These are phyloP conservation scores for Eucidaris tribuloides DNA, from an alignment of 35 echinoderm and acorn worm species.

Conservation along the genomic window DNA sequence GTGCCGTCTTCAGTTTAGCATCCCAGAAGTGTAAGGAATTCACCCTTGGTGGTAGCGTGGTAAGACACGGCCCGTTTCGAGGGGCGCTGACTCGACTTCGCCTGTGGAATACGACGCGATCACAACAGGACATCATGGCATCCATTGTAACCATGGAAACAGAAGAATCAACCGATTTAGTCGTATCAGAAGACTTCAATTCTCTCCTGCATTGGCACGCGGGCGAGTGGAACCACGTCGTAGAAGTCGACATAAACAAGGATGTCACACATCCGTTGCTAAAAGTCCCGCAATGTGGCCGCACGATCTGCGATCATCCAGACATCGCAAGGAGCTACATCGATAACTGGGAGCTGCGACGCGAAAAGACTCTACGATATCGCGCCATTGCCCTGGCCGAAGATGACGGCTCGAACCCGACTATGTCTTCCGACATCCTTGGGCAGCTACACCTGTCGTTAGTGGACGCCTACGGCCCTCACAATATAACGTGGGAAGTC, in stretches of 20 bases:
- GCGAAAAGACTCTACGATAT: conserved; percentile 51
- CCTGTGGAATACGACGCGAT: conserved; percentile 18
- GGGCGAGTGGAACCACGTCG: no score
- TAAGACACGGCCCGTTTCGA: conserved; percentile 35
- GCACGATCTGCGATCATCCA: conserved; percentile 83
- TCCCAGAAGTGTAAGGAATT: conserved; percentile 74
- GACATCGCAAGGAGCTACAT: conserved; percentile 52
- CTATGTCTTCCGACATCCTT: conserved; percentile 38
- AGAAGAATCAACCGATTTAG: neutral
- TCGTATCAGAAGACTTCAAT: conserved; percentile 50
- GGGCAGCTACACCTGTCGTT: conserved; percentile 52
- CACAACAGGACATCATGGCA: conserved; percentile 49
- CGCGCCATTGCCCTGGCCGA: conserved; percentile 61
- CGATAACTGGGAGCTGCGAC: conserved; percentile 11
- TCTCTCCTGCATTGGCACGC: no score
- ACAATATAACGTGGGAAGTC: conserved; percentile 74
- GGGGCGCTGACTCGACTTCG: conserved; percentile 59
- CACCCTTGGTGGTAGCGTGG: conserved; percentile 61
- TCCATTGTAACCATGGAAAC: neutral
- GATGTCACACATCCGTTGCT: conserved; percentile 24
- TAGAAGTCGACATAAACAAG: conserved; percentile 27
- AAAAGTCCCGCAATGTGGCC: conserved; percentile 58
- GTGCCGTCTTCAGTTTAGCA: conserved; percentile 62
- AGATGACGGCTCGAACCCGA: conserved; percentile 75
- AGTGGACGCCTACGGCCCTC: conserved; percentile 44